phyloP scores from a whole-genome alignment of 2,113 vertebrate genomes.

The Cyanoliseus patagonus region DNA sequence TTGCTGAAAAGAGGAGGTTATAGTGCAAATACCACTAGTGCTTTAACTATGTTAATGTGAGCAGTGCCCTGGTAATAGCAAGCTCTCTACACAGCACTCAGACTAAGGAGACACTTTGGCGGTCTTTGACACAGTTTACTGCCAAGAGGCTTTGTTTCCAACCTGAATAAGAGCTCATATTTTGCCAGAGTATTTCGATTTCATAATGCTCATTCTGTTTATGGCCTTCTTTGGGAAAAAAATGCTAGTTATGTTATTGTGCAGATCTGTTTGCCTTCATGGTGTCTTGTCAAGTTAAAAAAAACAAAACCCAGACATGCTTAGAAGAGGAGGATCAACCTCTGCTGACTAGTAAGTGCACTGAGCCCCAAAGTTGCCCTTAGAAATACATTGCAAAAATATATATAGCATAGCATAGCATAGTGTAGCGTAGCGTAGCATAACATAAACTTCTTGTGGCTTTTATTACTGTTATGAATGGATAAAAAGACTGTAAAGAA shows the following conservation, averaged over 20 bases:
- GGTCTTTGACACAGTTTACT: slow-evolving; percentile 22
- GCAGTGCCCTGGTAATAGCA: neutral
- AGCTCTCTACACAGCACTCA: neutral
- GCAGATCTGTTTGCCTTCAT: neutral
- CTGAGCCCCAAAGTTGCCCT: neutral
- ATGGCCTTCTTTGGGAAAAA: slow-evolving; percentile 76
- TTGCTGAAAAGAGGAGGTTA: neutral
- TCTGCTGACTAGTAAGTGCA: neutral
- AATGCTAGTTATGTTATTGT: slow-evolving; percentile 16
- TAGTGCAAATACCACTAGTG: neutral
- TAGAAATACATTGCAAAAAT: neutral
- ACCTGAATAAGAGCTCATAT: slow-evolving; percentile 55
- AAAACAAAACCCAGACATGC: neutral
- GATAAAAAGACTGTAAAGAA: neutral
- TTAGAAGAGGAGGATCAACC: neutral
- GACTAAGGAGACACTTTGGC: slow-evolving; percentile 45
- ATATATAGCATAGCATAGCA: neutral
- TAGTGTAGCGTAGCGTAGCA: neutral
- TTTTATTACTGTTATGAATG: neutral
- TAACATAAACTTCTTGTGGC: neutral
- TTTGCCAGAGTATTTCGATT: slow-evolving; percentile 62
- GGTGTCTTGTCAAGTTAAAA: neutral
- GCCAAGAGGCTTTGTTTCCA: slow-evolving; percentile 66
- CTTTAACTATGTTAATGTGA: neutral
- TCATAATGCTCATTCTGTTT: slow-evolving; percentile 58